Conservation (phyloP, 2,797 vertebrate species). For the Cryptoblepharus egeriae region DNA sequence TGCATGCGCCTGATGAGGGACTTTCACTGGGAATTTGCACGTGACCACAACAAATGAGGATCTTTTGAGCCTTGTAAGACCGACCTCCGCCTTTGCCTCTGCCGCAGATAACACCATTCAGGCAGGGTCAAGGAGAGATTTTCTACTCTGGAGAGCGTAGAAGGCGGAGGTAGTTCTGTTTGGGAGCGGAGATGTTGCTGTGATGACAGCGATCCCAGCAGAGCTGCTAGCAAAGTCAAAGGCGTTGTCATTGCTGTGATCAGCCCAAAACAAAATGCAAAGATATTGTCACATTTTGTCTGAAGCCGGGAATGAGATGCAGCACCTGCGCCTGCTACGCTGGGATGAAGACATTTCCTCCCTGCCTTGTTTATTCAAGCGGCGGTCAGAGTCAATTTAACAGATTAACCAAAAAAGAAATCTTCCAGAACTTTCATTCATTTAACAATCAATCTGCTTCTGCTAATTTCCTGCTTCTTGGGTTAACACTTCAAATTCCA, state of each 20-base stretch:
- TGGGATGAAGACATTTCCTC: not conserved
- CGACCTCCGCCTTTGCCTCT: slow-evolving; percentile 18
- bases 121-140: slow-evolving; percentile 31
- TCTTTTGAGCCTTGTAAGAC: not conserved
- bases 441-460: not conserved
- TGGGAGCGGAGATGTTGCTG: not conserved
- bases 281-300: too few species aligned
- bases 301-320: too few species aligned
- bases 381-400: not conserved
- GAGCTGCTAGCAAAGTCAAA: not conserved
- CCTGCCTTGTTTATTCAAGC: not conserved
- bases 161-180: not conserved
- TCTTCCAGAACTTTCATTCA: not conserved
- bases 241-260: not conserved
- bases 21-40: not conserved
- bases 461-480: not conserved
- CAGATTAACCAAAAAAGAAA: not conserved
- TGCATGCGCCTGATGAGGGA: not conserved
- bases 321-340: too few species aligned
- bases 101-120: slow-evolving; percentile 30
- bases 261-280: not conserved
- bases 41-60: not conserved
- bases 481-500: not conserved
- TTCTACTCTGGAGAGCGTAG: slow-evolving; percentile 19
- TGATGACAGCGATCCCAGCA: not conserved